Base-by-base conservation (phyloP, 2,797 vertebrate genomes). In the Gallinago nigripennis region DNA sequence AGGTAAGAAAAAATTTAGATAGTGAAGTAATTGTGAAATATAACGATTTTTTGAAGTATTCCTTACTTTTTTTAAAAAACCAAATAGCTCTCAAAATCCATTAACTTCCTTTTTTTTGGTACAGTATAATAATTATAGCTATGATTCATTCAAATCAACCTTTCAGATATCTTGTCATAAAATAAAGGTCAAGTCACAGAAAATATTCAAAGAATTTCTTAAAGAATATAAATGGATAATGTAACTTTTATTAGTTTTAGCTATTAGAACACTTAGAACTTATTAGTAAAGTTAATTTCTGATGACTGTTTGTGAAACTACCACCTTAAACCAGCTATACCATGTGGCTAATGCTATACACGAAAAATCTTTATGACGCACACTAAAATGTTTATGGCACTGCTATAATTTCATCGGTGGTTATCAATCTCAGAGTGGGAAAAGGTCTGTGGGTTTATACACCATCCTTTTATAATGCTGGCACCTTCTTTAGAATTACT, bases 91-190 rank as follows among this genome's bases (percentile, higher is more conserved):
- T 70, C 60, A 75, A 96, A 97, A 96, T 89, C 94, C 94, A 95
- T 94, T 96, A 93, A 91, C 39, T 88, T 93, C 91, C 21, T 91
- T 86, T 91, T 91, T 71, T 21, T 65, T 14, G 51, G 96, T 81
- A 91, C 63, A 86, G 46, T 89, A 81, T 95, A 95, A 97, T 95
- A 97, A 97, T 97, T 97, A 97, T 50, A 90, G 54, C 51, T 95
- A 33, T 98, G 98, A 98, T 89, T 98, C 98, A 97, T 77, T 96
- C 75, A 97, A 94, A 97, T 97, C 97, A 97, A 89, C 82, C 73
- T 96, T 97, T 98, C 94, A 97, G 92, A 64, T 91, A 91, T 69
- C 96, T 95, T 97, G 93, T 97, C 88, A 82, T 97, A 97, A 97
- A 97, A 97, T 95, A 98, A 98, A 98, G 97, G 94, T 97, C 97